Percentiles rank a stretch among this genome's conserved stretches.
These are phyloP conservation scores for Theristus sp. DNA, from an alignment of 2,888 invertebrate species.

Conservation along the genomic window DNA sequence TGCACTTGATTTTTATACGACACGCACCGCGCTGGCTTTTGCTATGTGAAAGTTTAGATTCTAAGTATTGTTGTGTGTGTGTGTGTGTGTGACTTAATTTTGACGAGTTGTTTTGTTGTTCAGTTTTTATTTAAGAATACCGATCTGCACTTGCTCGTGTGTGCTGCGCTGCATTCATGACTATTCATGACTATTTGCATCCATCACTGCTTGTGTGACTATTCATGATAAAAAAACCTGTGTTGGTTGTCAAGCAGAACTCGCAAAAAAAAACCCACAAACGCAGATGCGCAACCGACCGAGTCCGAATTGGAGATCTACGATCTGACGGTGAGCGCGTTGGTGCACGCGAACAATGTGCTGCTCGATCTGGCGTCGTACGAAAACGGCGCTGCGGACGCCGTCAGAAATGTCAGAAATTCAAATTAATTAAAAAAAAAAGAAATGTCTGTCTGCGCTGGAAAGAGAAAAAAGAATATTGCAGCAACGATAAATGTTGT, in stretches of 20 bases:
- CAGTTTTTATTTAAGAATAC: no score
- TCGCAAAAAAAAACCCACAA: no score
- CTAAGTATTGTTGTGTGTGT: neutral
- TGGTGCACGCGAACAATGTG: conserved; percentile 58
- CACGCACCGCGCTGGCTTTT: no score
- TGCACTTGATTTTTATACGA: no score
- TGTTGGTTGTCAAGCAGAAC: no score
- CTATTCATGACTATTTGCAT: no score
- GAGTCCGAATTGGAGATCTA: conserved; percentile 60
- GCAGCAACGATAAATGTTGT: no score
- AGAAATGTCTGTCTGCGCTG: conserved; percentile 10
- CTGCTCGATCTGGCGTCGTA: conserved; percentile 66
- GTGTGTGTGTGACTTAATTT: neutral
- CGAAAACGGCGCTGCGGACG: conserved; percentile 67
- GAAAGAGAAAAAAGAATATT: no score
- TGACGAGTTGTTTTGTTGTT: neutral
- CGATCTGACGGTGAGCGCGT: conserved; percentile 59
- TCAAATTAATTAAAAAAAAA: neutral
- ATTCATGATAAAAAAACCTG: no score
- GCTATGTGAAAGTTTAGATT: neutral
- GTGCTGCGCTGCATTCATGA: no score
- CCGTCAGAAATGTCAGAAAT: conserved; percentile 33
- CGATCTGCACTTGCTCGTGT: neutral
- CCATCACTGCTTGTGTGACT: no score
- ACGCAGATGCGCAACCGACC: conserved; percentile 61